Conservation (phyloP, 2,888 invertebrate genomes). For the Schizaphis graminum region DNA sequence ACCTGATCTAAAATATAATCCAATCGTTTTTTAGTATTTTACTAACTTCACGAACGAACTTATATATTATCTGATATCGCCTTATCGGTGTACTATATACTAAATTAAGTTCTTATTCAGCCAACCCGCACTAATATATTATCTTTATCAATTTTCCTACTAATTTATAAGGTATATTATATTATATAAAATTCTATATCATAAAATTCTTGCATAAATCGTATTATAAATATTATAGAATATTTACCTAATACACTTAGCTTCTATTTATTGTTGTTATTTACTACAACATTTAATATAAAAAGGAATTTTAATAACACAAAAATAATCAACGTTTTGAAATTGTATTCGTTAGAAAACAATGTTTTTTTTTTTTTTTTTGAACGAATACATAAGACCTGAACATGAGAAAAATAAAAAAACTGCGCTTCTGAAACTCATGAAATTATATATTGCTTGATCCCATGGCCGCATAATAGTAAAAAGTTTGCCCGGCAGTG, state of each 20-base stretch:
- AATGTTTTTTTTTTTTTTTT: slow-evolving; percentile 16
- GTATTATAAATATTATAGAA: not conserved
- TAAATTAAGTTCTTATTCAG: slow-evolving; percentile 23
- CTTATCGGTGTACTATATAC: not conserved
- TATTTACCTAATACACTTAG: not conserved
- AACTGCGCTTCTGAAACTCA: not conserved
- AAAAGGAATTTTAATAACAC: slow-evolving; percentile 8
- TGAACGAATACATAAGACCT: not conserved
- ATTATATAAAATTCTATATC: not conserved
- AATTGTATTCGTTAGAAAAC: slow-evolving; percentile 11
- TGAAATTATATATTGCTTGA: slow-evolving; percentile 28
- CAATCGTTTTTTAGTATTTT: not conserved
- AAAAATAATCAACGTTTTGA: slow-evolving; percentile 10
- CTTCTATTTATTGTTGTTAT: not conserved
- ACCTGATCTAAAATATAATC: not conserved
- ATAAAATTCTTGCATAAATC: not conserved
- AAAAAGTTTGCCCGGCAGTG: slow-evolving; percentile 22
- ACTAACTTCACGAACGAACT: not conserved
- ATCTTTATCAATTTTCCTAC: slow-evolving; percentile 19
- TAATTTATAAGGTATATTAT: not conserved
- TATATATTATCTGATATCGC: not conserved
- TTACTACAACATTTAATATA: not conserved
- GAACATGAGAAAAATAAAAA: not conserved
- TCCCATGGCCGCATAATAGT: not conserved
- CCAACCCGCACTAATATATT: not conserved